Evolutionary conservation across 1,140 invertebrate species (phyloP).

Genomic region (Coelopa frigida): DNA sequence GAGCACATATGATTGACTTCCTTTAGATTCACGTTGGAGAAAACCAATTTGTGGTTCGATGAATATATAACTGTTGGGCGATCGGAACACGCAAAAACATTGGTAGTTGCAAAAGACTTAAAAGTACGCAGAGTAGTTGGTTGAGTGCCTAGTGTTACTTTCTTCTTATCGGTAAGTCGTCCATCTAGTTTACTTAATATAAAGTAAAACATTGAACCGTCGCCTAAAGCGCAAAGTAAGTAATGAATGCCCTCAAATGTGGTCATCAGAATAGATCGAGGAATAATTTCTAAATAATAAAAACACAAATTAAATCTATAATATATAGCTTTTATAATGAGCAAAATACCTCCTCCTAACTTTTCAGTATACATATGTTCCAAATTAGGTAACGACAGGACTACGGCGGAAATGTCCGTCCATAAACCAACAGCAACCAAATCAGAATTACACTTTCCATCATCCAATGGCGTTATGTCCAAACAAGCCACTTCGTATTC

Average conservation of each 20-base stretch:
- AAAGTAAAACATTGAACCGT: constrained; percentile 98
- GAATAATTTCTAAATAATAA: constrained; percentile 72
- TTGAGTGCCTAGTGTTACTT: constrained; percentile 93
- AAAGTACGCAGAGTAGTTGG: constrained; percentile 91
- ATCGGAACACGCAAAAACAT: constrained; percentile 98
- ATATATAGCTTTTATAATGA: neutral
- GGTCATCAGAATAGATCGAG: constrained; percentile 89
- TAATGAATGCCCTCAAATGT: constrained; percentile 90
- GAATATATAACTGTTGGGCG: constrained; percentile 98
- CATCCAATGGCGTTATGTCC: constrained; percentile 80
- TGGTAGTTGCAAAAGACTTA: constrained; percentile 82
- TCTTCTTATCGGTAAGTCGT: constrained; percentile 72
- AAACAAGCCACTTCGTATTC: constrained; percentile 85
- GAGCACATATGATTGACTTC: constrained; percentile 99
- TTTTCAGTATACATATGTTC: constrained; percentile 76
- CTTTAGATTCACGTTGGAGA: constrained; percentile 98
- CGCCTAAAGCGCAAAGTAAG: constrained; percentile 86
- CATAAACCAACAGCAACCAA: constrained; percentile 91
- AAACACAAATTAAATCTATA: constrained; percentile 1
- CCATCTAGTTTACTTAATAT: constrained; percentile 68
- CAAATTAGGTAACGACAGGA: constrained; percentile 72
- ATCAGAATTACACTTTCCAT: constrained; percentile 54
- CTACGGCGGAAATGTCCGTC: constrained; percentile 91
- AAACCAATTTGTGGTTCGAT: constrained; percentile 97
- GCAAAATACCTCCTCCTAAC: constrained; percentile 58